These are phyloP conservation scores for Microctenopoma lineatum DNA, from an alignment of 2,797 vertebrate genomes.

Conservation along the genomic window DNA sequence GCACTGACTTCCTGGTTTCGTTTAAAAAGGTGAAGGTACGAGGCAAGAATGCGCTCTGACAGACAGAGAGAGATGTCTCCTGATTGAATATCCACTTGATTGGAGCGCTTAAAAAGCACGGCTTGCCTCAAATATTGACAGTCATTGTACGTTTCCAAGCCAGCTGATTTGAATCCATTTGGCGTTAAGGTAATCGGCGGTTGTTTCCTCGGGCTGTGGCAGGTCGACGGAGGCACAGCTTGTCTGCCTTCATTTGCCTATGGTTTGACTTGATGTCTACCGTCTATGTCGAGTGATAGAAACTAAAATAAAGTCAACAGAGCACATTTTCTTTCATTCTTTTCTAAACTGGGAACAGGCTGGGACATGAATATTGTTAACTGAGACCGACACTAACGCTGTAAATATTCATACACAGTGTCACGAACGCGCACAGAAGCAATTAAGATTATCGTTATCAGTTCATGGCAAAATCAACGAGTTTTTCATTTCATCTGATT, in stretches of 20 bases:
- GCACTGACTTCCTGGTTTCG: slow-evolving; percentile 62
- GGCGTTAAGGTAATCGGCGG: slow-evolving; percentile 21
- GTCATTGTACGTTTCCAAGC: slow-evolving; percentile 27
- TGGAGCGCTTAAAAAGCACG: slow-evolving; percentile 40
- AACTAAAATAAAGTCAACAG: slow-evolving; percentile 15
- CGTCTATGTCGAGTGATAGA: slow-evolving; percentile 7
- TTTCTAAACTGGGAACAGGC: slow-evolving; percentile 50
- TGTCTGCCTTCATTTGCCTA: slow-evolving; percentile 36
- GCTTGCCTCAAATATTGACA: slow-evolving; percentile 20
- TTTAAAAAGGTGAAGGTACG: slow-evolving; percentile 59
- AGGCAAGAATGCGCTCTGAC: slow-evolving; percentile 64
- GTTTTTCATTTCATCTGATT: not conserved
- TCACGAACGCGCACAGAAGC: not conserved
- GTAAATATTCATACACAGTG: slow-evolving; percentile 19
- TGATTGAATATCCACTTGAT: slow-evolving; percentile 31
- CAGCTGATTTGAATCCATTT: slow-evolving; percentile 61
- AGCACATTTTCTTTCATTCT: slow-evolving; percentile 30
- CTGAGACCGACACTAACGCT: slow-evolving; percentile 41
- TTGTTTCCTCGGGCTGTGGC: slow-evolving; percentile 7
- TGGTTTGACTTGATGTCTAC: slow-evolving; percentile 48
- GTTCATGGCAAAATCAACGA: not conserved
- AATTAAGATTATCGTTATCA: not conserved
- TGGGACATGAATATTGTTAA: slow-evolving; percentile 52
- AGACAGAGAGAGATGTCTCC: slow-evolving; percentile 25
- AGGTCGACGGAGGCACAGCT: slow-evolving; percentile 4